Percentiles rank a stretch among this genome's conserved stretches.
These are phyloP conservation scores for Microcebus lehilahytsara DNA, from an alignment of 2,113 vertebrate genomes.

Conservation along the genomic window DNA sequence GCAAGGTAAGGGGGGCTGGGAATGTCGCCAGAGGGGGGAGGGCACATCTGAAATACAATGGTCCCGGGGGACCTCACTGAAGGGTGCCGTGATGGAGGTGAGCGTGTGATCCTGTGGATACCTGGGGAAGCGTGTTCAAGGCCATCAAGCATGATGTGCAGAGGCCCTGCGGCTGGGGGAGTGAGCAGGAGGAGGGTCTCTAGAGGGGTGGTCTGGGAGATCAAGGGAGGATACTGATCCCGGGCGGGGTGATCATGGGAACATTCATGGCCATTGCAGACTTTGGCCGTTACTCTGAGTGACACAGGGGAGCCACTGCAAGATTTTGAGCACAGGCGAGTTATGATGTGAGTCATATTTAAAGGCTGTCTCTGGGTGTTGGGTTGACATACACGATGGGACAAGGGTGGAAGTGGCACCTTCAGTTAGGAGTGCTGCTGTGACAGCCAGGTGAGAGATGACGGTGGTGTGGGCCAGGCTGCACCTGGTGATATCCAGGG, in stretches of 20 bases:
- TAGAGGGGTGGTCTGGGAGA: not conserved
- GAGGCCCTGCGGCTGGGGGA: not conserved
- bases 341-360: not conserved
- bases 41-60: not conserved
- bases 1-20: not conserved
- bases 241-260: not conserved
- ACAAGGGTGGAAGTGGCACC: not conserved
- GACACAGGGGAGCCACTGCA: not conserved
- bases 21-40: not conserved
- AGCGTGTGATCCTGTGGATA: rapidly evolving
- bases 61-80: not conserved
- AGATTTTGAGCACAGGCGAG: not conserved
- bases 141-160: not conserved
- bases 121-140: not conserved
- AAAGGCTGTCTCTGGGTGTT: not conserved
- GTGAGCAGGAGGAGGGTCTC: not conserved
- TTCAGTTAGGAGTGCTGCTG: not conserved
- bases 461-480: not conserved
- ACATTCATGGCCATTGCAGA: not conserved
- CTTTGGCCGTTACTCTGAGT: not conserved
- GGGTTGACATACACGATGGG: not conserved
- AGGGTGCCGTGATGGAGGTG: not conserved
- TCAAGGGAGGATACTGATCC: not conserved
- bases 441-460: not conserved
- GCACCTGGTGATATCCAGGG: rapidly evolving